These are phyloP conservation scores for Opisthograptis luteolata DNA, from an alignment of 2,888 invertebrate species.

Conservation along the genomic window DNA sequence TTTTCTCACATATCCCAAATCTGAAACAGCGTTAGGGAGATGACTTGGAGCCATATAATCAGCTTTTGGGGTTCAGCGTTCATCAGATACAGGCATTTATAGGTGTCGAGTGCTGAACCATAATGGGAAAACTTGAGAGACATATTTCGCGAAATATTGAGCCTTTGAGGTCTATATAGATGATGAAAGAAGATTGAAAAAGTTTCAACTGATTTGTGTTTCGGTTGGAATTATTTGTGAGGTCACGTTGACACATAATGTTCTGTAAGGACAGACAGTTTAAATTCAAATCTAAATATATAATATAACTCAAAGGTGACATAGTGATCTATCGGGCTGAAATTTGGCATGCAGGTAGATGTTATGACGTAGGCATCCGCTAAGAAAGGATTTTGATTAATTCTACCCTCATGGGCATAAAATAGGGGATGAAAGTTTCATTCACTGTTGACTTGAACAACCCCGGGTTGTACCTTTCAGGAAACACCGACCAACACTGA, in stretches of 20 bases:
- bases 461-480: too few relatives aligned
- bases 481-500: too few relatives aligned
- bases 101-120: slow-evolving; percentile 1
- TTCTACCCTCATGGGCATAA: not conserved
- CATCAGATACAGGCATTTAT: not conserved
- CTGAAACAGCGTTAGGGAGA: slow-evolving; percentile 12
- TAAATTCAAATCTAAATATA: too few relatives aligned
- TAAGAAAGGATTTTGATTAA: too few relatives aligned
- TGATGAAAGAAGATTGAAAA: slow-evolving; percentile 15
- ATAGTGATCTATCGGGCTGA: too few relatives aligned
- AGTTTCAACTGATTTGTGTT: slow-evolving; percentile 4
- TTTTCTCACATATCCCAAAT: slow-evolving; percentile 16
- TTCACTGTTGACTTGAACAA: too few relatives aligned
- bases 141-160: slow-evolving; percentile 5
- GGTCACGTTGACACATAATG: not conserved
- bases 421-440: too few relatives aligned
- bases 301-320: too few relatives aligned
- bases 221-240: not conserved
- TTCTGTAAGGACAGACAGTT: not conserved
- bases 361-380: too few relatives aligned
- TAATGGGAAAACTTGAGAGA: slow-evolving; percentile 6
- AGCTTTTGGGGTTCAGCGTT: slow-evolving; percentile 3
- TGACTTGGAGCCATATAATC: slow-evolving; percentile 22
- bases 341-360: too few relatives aligned
- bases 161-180: not conserved